Percentiles rank a stretch among this genome's conserved stretches.
Conservation (phyloP, 2,113 vertebrate genomes). For the Camelus bactrianus region DNA sequence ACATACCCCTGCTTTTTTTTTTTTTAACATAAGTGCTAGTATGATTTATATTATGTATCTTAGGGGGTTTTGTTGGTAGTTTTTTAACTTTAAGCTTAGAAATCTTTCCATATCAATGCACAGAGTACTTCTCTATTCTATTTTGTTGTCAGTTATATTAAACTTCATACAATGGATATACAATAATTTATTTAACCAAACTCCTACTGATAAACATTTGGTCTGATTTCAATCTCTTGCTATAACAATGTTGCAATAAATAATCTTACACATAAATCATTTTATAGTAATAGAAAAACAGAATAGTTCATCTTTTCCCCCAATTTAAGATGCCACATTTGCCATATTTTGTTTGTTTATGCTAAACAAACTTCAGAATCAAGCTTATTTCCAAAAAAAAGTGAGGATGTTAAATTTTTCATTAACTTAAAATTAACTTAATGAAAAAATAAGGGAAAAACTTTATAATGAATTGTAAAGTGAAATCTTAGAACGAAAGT, state of each 20-base stretch:
- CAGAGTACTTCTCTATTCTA: neutral
- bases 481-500: neutral
- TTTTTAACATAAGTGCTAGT: neutral
- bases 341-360: neutral
- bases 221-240: constrained; percentile 31
- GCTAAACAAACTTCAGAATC: constrained; percentile 12
- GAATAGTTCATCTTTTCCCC: neutral
- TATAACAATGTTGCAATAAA: neutral
- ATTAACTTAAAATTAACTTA: neutral
- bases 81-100: neutral
- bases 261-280: neutral
- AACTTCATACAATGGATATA: neutral
- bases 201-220: neutral
- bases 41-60: neutral
- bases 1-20: neutral
- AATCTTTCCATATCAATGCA: neutral
- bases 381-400: neutral
- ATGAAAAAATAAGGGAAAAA: constrained; percentile 5
- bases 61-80: neutral
- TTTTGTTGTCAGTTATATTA: neutral
- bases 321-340: neutral
- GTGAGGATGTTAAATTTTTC: neutral
- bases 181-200: neutral
- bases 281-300: neutral
- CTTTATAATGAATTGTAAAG: too few species aligned